Percentiles rank a stretch among this genome's conserved stretches.
phyloP scores from a whole-genome alignment of 2,797 vertebrate species.

The Scarus forsteni region DNA sequence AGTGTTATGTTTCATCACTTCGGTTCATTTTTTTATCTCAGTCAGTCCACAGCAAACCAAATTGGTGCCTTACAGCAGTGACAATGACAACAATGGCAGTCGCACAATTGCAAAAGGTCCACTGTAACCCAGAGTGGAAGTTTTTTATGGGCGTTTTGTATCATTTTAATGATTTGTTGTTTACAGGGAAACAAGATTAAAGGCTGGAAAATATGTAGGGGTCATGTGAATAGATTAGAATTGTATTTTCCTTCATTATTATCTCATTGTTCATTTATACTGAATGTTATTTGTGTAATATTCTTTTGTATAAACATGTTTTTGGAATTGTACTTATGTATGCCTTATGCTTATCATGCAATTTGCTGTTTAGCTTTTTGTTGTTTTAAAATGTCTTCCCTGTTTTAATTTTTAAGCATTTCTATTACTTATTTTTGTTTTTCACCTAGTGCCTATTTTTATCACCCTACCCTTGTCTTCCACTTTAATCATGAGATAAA shows the following conservation, averaged over 20 bases:
- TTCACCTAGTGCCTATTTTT: slow-evolving; percentile 79
- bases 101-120: slow-evolving; percentile 68
- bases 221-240: slow-evolving; percentile 78
- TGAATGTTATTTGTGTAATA: slow-evolving; percentile 79
- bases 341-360: slow-evolving; percentile 78
- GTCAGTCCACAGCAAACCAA: slow-evolving; percentile 63
- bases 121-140: slow-evolving; percentile 64
- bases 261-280: slow-evolving; percentile 77
- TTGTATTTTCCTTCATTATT: slow-evolving; percentile 69
- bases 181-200: slow-evolving; percentile 78
- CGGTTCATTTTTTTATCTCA: slow-evolving; percentile 57
- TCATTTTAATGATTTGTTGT: slow-evolving; percentile 82
- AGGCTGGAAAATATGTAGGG: slow-evolving; percentile 70
- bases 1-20: slow-evolving; percentile 53
- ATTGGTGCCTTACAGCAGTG: slow-evolving; percentile 83
- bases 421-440: slow-evolving; percentile 50
- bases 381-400: slow-evolving; percentile 28
- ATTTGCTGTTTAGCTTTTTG: slow-evolving; percentile 51
- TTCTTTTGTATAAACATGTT: slow-evolving; percentile 83
- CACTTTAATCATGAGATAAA: slow-evolving; percentile 44
- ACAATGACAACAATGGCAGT: slow-evolving; percentile 56
- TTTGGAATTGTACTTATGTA: slow-evolving; percentile 70
- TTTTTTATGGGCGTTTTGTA: slow-evolving; percentile 77
- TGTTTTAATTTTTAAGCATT: slow-evolving; percentile 50
- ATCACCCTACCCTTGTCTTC: slow-evolving; percentile 62